phyloP scores from a whole-genome alignment of 2,113 vertebrate species.

The Trematomus loennbergii region DNA sequence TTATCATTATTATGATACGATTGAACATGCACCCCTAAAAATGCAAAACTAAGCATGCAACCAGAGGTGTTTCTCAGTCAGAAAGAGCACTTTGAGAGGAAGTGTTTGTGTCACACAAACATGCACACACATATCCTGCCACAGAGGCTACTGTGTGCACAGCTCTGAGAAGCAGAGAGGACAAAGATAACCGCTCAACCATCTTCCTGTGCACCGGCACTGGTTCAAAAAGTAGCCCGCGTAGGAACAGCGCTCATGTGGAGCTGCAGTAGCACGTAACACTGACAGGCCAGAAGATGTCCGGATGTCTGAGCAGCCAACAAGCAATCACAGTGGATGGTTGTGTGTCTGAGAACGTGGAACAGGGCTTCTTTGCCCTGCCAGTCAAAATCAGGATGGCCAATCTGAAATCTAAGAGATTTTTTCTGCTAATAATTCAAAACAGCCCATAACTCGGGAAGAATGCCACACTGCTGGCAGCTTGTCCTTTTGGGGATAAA shows the following conservation, averaged over 20 bases:
- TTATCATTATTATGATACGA: background rate
- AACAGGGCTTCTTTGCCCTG: background rate
- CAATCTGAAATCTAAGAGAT: conserved; percentile 9
- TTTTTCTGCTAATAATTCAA: conserved; percentile 11
- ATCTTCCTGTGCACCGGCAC: conserved; percentile 49
- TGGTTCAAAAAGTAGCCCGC: background rate
- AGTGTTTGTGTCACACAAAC: conserved; percentile 52
- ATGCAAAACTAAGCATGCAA: background rate
- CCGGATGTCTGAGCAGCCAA: background rate
- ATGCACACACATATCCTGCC: conserved; percentile 31
- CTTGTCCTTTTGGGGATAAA: conserved; percentile 18
- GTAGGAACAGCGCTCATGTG: background rate
- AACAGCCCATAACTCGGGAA: conserved; percentile 15
- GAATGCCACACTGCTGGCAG: background rate
- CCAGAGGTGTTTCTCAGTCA: conserved; percentile 27
- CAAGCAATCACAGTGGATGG: background rate
- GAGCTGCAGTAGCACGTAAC: background rate
- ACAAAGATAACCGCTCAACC: conserved; percentile 47
- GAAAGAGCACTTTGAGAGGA: conserved; percentile 40
- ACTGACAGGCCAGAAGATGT: background rate
- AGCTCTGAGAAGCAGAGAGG: conserved; percentile 32
- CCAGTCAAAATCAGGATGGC: background rate
- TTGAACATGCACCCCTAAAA: background rate
- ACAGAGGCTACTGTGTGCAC: conserved; percentile 22
- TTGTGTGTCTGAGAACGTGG: background rate